These are phyloP conservation scores for Atta colombica DNA, from an alignment of 1,140 invertebrate species.

Conservation along the genomic window DNA sequence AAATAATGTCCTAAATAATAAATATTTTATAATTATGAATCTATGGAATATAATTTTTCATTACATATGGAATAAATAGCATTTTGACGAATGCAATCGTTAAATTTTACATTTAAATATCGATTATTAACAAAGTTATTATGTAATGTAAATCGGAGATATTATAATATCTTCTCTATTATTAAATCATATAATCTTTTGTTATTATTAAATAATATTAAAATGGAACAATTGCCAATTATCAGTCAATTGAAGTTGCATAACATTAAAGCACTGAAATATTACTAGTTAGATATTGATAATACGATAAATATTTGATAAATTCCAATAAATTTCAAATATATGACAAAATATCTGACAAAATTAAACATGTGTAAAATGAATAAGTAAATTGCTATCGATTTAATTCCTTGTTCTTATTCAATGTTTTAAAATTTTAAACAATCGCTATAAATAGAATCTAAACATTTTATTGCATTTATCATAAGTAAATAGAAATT, in stretches of 20 bases:
- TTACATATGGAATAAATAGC: too few species aligned
- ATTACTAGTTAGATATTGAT: neutral
- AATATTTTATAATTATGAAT: too few species aligned
- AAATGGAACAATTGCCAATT: neutral
- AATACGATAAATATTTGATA: neutral
- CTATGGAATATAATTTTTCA: too few species aligned
- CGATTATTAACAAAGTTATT: too few species aligned
- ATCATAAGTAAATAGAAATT: conserved; percentile 1
- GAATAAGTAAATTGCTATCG: neutral
- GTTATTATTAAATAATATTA: neutral
- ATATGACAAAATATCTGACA: neutral
- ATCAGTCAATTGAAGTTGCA: neutral
- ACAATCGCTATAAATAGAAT: neutral
- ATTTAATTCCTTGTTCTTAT: neutral
- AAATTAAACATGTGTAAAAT: neutral
- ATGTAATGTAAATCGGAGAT: too few species aligned
- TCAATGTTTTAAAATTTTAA: neutral
- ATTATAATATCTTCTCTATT: too few species aligned
- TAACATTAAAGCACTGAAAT: neutral
- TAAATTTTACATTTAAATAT: too few species aligned
- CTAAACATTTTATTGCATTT: neutral
- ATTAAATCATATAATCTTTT: too few species aligned
- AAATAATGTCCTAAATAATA: too few species aligned
- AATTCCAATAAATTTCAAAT: neutral
- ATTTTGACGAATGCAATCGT: too few species aligned